Evolutionary conservation across 1,140 invertebrate species (phyloP).

Genomic region (Coelopa frigida): DNA sequence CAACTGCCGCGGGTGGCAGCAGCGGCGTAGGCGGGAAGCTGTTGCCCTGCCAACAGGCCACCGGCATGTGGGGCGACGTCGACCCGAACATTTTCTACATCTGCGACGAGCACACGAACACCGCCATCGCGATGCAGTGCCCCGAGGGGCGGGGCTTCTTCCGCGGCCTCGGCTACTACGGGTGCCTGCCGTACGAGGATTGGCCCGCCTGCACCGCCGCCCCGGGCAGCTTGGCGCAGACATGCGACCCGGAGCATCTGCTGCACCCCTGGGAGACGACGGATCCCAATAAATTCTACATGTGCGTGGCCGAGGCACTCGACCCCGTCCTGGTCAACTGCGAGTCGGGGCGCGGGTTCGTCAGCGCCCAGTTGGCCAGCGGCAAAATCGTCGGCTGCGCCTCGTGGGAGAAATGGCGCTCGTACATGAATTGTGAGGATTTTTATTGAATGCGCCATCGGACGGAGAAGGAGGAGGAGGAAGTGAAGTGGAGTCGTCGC

Average conservation of each 20-base stretch:
- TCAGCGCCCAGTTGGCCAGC: slow-evolving; percentile 9
- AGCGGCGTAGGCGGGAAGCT: background rate
- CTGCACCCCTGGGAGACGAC: slow-evolving; percentile 20
- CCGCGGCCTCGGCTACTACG: slow-evolving; percentile 30
- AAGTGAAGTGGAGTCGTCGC: too few relatives aligned
- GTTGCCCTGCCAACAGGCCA: slow-evolving; percentile 27
- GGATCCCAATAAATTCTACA: slow-evolving; percentile 21
- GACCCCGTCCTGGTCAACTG: slow-evolving; percentile 17
- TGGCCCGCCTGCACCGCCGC: slow-evolving; percentile 31
- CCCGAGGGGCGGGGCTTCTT: slow-evolving; percentile 38
- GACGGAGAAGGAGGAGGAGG: too few relatives aligned
- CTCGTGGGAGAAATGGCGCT: slow-evolving; percentile 31
- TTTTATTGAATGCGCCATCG: slow-evolving; percentile 36
- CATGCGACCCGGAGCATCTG: slow-evolving; percentile 19
- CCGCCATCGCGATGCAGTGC: slow-evolving; percentile 28
- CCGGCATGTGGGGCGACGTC: slow-evolving; percentile 40
- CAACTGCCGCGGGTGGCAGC: background rate
- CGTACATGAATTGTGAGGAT: slow-evolving; percentile 29
- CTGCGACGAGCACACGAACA: slow-evolving; percentile 24
- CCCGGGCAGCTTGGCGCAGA: slow-evolving; percentile 1
- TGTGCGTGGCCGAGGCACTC: slow-evolving; percentile 18
- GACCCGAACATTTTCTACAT: slow-evolving; percentile 41
- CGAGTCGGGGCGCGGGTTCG: slow-evolving; percentile 16
- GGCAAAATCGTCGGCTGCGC: slow-evolving; percentile 28
- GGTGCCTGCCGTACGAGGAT: slow-evolving; percentile 30